These are phyloP conservation scores for Poecilia picta DNA, from an alignment of 2,797 vertebrate genomes.

Conservation along the genomic window DNA sequence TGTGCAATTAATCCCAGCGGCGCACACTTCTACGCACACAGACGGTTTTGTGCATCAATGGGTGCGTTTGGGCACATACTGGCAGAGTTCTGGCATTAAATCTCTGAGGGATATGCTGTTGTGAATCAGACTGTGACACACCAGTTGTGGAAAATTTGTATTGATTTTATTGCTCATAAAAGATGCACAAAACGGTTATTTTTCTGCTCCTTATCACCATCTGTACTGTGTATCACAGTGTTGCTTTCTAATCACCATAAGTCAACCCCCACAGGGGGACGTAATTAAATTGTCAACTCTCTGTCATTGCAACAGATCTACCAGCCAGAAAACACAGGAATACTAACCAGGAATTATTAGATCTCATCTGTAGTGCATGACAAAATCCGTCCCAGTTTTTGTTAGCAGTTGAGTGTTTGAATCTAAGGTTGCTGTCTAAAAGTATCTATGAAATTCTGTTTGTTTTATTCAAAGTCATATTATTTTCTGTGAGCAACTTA, in stretches of 20 bases:
- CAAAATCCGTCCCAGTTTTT: slow-evolving; percentile 28
- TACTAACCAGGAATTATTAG: slow-evolving; percentile 50
- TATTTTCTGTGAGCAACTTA: slow-evolving; percentile 31
- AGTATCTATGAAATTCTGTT: slow-evolving; percentile 20
- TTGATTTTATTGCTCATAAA: slow-evolving; percentile 49
- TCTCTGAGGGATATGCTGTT: slow-evolving; percentile 60
- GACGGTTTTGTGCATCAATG: neutral
- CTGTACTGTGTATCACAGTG: slow-evolving; percentile 48
- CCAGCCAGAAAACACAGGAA: slow-evolving; percentile 54
- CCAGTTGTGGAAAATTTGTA: slow-evolving; percentile 57
- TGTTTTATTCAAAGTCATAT: slow-evolving; percentile 25
- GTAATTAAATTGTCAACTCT: slow-evolving; percentile 68
- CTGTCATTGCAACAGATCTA: slow-evolving; percentile 60
- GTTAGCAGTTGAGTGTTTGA: slow-evolving; percentile 20
- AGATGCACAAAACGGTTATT: slow-evolving; percentile 7
- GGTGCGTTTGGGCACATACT: neutral
- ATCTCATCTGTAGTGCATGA: slow-evolving; percentile 31
- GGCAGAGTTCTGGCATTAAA: slow-evolving; percentile 37
- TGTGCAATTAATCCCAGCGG: slow-evolving; percentile 68
- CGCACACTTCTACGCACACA: slow-evolving; percentile 26
- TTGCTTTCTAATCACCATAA: slow-evolving; percentile 67
- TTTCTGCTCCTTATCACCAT: slow-evolving; percentile 39
- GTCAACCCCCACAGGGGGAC: slow-evolving; percentile 57
- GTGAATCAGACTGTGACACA: slow-evolving; percentile 62
- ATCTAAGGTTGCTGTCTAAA: slow-evolving; percentile 3